Evolutionary conservation across 1,140 invertebrate genomes (phyloP), one percentile per base, ranked within the genome.

Genomic region (Colletes latitarsis): DNA sequence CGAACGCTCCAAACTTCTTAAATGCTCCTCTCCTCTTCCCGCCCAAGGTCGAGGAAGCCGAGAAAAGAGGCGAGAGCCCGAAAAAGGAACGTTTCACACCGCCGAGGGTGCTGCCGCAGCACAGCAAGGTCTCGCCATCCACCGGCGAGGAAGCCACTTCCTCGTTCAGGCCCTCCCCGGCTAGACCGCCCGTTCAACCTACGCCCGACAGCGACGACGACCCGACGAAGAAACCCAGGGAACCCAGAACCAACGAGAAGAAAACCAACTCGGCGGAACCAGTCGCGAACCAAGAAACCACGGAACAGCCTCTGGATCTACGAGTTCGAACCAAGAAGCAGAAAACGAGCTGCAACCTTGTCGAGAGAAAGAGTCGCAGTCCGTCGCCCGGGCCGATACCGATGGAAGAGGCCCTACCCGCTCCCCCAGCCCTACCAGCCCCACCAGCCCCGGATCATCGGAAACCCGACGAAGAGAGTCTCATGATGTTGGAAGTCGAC

Each of bases 221-320:
- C 91, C 60, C 84, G 0, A 64, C 81, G 4, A 88, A 85, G 62
- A 84, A 85, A 41, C 53, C 30, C 30, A 30, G 83, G 46, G 62
- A 87, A 12, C 6, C 1, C 5, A 60, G 77, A 30, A 58, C n/a
- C 52, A 77, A 21, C 66, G 82, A 81, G 74, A 89, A 90, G 73
- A 80, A 82, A 82, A 88, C 14, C 75, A 88, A 83, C 66, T 77
- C 52, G 0, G 80, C 52, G 0, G 80, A 82, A 15, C 53, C 78
- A 9, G 49, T 46, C 19, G 6, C 70, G 21, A 85, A 74, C 6
- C 84, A 83, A 21, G 89, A 90, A 10, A 78, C 84, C 9, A 64
- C 81, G 1, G 96, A 97, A 79, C 95, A 96, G 88, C 96, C 96
- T 0, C 87, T 97, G 43, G 97, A 97, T 91, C 93, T 97, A n/a